phyloP scores from a whole-genome alignment of 2,797 vertebrate genomes.

The Hypotaenidia okinawae region DNA sequence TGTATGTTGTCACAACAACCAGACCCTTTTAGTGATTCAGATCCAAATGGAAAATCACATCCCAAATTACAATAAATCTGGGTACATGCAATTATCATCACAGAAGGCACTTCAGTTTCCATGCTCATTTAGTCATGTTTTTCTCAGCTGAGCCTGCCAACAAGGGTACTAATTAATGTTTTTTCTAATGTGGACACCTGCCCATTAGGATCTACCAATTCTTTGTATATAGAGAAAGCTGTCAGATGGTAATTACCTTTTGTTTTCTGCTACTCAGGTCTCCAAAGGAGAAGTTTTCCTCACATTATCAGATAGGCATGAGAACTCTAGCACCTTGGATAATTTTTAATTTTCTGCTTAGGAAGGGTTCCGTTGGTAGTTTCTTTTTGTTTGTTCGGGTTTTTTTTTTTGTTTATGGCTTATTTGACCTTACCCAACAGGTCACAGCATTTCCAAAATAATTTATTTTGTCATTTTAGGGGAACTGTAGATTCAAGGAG shows the following conservation, averaged over 20 bases:
- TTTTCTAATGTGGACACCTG: constrained; percentile 63
- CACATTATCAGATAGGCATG: not conserved
- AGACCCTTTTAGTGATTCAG: not conserved
- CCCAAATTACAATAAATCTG: constrained; percentile 32
- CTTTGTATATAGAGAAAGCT: not conserved
- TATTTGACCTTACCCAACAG: constrained; percentile 18
- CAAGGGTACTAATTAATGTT: constrained; percentile 57
- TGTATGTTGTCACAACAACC: constrained; percentile 32
- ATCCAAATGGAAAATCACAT: constrained; percentile 51
- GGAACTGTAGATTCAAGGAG: not conserved
- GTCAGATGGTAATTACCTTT: constrained; percentile 36
- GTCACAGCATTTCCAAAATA: constrained; percentile 26
- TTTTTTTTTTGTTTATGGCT: not conserved
- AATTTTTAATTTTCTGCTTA: not conserved
- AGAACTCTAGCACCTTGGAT: not conserved
- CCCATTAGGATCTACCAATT: constrained; percentile 19
- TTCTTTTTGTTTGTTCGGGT: not conserved
- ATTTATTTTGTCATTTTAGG: not conserved
- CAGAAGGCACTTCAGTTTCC: constrained; percentile 30
- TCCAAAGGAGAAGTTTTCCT: not conserved
- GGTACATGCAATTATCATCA: constrained; percentile 32
- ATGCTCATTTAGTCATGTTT: constrained; percentile 42
- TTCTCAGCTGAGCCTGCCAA: constrained; percentile 46
- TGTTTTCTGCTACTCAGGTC: not conserved
- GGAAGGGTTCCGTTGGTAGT: not conserved